Percentiles rank a stretch among this genome's conserved stretches.
These are phyloP conservation scores for Trinorchestia longiramus DNA, from an alignment of 1,140 invertebrate genomes.

Conservation along the genomic window DNA sequence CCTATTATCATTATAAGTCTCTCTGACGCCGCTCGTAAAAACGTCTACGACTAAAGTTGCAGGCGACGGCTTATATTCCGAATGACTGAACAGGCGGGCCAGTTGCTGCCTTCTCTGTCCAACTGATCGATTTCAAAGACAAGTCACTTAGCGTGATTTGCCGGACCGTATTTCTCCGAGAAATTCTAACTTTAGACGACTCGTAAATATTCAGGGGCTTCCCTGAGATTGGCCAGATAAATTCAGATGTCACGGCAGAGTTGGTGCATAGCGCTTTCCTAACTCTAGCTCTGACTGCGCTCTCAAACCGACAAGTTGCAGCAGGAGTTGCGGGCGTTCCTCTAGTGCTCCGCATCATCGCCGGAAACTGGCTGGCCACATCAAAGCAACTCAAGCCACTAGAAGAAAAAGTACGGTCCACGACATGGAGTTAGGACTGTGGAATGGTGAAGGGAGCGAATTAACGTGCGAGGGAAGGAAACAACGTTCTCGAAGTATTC, in stretches of 20 bases:
- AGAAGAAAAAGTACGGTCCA: neutral
- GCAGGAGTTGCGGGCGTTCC: neutral
- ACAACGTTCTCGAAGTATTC: neutral
- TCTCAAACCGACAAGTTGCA: neutral
- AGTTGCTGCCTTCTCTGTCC: constrained; percentile 24
- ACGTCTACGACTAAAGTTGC: constrained; percentile 53
- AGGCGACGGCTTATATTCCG: constrained; percentile 40
- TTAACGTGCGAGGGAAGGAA: neutral
- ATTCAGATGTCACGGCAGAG: constrained; percentile 53
- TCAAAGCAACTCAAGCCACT: constrained; percentile 6
- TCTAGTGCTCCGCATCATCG: constrained; percentile 30
- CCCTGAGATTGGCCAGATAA: constrained; percentile 51
- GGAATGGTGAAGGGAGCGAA: neutral
- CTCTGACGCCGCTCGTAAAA: constrained; percentile 22
- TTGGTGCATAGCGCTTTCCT: constrained; percentile 21
- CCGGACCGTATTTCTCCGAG: constrained; percentile 47
- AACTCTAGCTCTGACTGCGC: neutral
- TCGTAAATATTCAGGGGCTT: constrained; percentile 50
- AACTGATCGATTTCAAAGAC: constrained; percentile 52
- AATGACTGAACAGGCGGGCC: constrained; percentile 39
- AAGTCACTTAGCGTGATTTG: constrained; percentile 55
- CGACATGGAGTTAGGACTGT: neutral
- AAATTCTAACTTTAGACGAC: constrained; percentile 47
- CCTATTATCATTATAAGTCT: constrained; percentile 44
- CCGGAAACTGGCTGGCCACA: constrained; percentile 21